Conservation (phyloP, 2,113 vertebrate genomes). For the Himantopus leucocephalus region DNA sequence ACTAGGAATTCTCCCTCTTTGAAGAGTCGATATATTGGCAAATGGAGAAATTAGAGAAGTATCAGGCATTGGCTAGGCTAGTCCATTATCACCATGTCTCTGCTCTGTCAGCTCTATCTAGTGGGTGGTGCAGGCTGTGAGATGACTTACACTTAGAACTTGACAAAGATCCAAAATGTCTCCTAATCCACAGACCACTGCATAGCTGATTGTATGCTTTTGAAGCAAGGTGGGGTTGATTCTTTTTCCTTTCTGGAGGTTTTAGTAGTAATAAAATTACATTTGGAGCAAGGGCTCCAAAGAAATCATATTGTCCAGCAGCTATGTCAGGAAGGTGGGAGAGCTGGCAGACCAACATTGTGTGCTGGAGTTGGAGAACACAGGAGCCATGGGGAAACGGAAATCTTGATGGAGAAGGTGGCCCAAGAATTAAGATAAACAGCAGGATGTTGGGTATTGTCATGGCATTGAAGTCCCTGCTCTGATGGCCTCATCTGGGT, state of each 20-base stretch:
- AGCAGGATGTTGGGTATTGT: not conserved
- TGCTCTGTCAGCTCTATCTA: not conserved
- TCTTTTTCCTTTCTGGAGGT: not conserved
- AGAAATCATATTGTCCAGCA: not conserved
- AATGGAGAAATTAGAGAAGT: not conserved
- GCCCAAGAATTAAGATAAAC: not conserved
- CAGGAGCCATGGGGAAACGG: not conserved
- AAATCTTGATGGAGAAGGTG: not conserved
- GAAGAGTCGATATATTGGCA: not conserved
- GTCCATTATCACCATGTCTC: rapidly evolving
- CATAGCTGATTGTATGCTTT: not conserved
- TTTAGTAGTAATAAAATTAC: not conserved
- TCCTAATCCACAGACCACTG: not conserved
- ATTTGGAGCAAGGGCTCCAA: not conserved
- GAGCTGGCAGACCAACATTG: not conserved
- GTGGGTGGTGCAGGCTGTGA: not conserved
- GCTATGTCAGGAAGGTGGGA: not conserved
- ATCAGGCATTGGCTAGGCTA: not conserved
- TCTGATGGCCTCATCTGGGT: not conserved
- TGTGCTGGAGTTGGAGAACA: not conserved
- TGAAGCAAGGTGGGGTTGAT: not conserved
- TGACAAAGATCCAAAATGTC: not conserved
- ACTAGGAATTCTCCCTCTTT: not conserved
- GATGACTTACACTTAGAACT: not conserved
- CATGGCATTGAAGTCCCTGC: not conserved